Evolutionary conservation across 2,113 vertebrate species (phyloP).

Genomic region (Hypocryptadius cinnamomeus): DNA sequence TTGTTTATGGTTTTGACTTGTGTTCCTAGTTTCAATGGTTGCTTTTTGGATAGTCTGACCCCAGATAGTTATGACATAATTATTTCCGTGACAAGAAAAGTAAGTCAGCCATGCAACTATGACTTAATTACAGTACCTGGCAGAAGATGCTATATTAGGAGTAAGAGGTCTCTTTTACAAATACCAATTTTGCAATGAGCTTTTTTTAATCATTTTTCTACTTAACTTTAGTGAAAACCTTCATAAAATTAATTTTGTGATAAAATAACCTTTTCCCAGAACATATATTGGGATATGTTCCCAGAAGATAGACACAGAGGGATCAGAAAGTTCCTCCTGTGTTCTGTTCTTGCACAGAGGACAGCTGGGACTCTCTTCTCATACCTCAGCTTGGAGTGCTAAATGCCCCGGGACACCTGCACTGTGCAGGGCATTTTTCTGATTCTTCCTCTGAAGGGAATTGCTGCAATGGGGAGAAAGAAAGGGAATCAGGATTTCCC

Average conservation of each 20-base stretch:
- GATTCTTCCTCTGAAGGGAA: not conserved
- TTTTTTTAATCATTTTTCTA: not conserved
- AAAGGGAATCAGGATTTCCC: not conserved
- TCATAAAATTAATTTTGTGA: not conserved
- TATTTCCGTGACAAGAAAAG: slow-evolving; percentile 1
- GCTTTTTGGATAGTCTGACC: not conserved
- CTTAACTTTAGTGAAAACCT: not conserved
- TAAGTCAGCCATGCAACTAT: not conserved
- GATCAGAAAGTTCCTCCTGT: not conserved
- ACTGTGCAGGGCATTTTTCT: not conserved
- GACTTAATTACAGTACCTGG: slow-evolving; percentile 34
- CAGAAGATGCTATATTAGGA: not conserved
- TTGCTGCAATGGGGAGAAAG: not conserved
- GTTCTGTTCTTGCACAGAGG: not conserved
- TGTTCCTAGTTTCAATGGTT: not conserved
- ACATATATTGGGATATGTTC: not conserved
- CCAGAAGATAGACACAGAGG: not conserved
- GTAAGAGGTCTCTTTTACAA: not conserved
- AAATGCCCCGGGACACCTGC: not conserved
- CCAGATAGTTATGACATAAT: not conserved
- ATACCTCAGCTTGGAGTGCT: not conserved
- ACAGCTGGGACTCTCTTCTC: not conserved
- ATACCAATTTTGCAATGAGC: not conserved
- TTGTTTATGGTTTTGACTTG: not conserved
- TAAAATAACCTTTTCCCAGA: not conserved